Base-by-base conservation (phyloP, 2,797 vertebrate species). In the Serranus cabrilla region DNA sequence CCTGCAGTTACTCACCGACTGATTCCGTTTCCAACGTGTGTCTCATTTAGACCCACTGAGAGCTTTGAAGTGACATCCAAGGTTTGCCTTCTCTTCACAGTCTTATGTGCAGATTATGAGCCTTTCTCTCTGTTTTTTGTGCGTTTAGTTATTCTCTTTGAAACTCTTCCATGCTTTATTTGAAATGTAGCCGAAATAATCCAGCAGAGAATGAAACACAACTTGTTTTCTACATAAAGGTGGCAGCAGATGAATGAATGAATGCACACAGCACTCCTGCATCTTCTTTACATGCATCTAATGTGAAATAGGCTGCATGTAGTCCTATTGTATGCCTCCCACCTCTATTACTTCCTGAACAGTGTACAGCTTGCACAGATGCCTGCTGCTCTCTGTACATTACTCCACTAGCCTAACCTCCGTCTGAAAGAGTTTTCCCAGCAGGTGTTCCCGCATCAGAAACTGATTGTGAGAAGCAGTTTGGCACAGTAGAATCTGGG, bases 31-130 rank as follows among this genome's bases (percentile, higher is more conserved):
- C 45, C 52, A 45, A 47, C 55, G 49, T 65, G 10, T 12, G 21
- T 70, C 71, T 42, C 2, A n/a, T 45, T 78, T 56, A 70, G 45
- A 62, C 54, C 70, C 70, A 47, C n/a, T 25, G 42, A 31, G 21
- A 61, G 71, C 72, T 78, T 78, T 58, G 21, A 81, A 67, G 70
- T 63, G 66, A 63, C 49, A 72, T 66, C 67, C 43, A 62, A 80
- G 51, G 40, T 23, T 52, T 49, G 31, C 45, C 52, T 73, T 60
- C 43, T 17, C 43, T 73, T 82, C 63, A 71, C 52, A 81, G 74
- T 79, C 58, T n/a, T 13, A 66, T 16, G 61, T 70, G 11, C 54
- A 65, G 55, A 62, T 63, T 11, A 49, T 45, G 4, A 21, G 31
- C 2, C 3, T 56, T n/a, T 23, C 58, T 66, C 39, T 68, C 54